Evolutionary conservation across 2,888 invertebrate species (phyloP), one percentile per base, ranked within the genome.

Genomic region (Bellardia bayeri): DNA sequence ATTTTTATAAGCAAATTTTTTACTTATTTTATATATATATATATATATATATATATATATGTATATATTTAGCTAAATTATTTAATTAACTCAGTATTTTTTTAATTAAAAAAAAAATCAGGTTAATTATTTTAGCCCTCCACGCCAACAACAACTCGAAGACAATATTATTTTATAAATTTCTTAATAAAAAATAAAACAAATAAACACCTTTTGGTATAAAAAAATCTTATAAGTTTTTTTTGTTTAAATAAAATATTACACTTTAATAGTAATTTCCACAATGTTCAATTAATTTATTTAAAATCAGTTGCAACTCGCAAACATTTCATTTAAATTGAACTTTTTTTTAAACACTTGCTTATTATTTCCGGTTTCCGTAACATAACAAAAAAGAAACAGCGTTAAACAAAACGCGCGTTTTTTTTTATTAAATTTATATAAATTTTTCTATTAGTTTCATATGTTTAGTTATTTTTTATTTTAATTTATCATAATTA

Each of bases 401-500:
- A 66, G 11, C 11, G 37, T 11, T 54, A 42, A 45, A 45, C 56
- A 45, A 49, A 74, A 63, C 51, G 74, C 82, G 74, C 45, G 64
- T 8, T 80, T 75, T 68, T 68, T 79, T 42, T 30, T 61, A 64
- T 23, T 23, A 1, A 23, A 23, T 23, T 23, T 23, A 23, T 23
- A 23, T 23, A 23, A 23, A 23, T 23, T 33, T 51, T 23, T 49
- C 23, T 72, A n/a, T 82, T 84, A 13, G 3, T 9, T 87, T 88
- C 87, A 88, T 89, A 23, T 89, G 85, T 58, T 74, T 37, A 56
- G 56, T 82, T 69, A 9, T 82, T 33, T 56, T 72, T 45, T 37
- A 51, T 58, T 33, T 66, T 42, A 30, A n/a, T 42, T 16, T 63
- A 56, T 8, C 51, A 45, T 30, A 2, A 33, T 68, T 42, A 51